Evolutionary conservation across 2,888 invertebrate genomes (phyloP).

Genomic region (Steromphala cineraria): DNA sequence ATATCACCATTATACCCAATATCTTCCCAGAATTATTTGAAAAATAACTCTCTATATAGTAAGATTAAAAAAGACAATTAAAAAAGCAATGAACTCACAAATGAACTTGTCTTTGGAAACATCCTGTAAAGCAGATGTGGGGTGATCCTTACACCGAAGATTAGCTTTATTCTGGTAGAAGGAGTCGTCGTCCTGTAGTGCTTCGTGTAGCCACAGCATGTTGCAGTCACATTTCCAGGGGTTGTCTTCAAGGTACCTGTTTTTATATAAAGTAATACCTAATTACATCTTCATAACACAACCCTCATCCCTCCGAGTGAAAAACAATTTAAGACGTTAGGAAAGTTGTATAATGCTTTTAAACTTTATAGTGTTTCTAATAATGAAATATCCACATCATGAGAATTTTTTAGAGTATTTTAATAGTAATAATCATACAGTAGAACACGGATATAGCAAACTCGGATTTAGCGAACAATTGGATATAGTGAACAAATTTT

Average conservation of each 20-base stretch:
- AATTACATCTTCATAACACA: too few relatives aligned
- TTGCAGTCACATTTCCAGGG: slow-evolving; percentile 47
- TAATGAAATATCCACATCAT: too few relatives aligned
- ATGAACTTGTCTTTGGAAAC: background rate
- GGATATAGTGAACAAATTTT: too few relatives aligned
- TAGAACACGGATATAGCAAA: too few relatives aligned
- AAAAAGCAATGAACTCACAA: background rate
- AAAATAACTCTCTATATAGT: background rate
- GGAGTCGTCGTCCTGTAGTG: slow-evolving; percentile 29
- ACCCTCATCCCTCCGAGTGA: too few relatives aligned
- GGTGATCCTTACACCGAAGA: slow-evolving; percentile 12
- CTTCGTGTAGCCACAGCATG: slow-evolving; percentile 37
- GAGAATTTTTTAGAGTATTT: too few relatives aligned
- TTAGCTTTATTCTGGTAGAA: slow-evolving; percentile 10
- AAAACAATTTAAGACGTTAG: too few relatives aligned
- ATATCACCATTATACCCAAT: background rate
- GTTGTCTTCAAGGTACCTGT: slow-evolving; percentile 36
- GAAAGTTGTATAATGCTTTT: too few relatives aligned
- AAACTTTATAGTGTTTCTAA: too few relatives aligned
- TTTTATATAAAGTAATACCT: too few relatives aligned
- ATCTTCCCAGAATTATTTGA: background rate
- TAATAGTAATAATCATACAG: background rate
- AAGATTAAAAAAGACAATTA: background rate
- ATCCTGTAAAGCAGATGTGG: background rate
- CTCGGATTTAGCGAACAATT: too few relatives aligned